Base-by-base conservation (phyloP, 2,888 invertebrate species). In the Calameuta idolon region DNA sequence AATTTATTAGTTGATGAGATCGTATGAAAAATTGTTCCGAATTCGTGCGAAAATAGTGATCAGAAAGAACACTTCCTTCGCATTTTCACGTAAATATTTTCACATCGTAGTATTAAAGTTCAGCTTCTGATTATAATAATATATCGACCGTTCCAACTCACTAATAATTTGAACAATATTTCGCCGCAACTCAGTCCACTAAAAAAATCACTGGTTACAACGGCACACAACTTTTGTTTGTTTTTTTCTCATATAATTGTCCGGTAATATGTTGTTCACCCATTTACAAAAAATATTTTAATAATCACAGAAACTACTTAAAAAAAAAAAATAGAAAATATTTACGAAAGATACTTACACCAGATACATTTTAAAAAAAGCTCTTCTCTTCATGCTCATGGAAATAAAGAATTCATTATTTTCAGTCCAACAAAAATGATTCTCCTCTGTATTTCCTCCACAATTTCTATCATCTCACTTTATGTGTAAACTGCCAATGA, bases 401-500 rank as follows among this genome's bases (percentile, higher is more conserved):
- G 23, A 55, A 55, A 55, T 55, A 55, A 55, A 55, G 23, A 55
- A 55, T 23, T 55, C 55, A 55, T 55, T 9, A 55, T 55, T 55
- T 23, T 55, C 55, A 55, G 55, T 55, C 9, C 15, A 55, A 23
- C 55, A 15, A 55, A 55, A 55, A 55, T 55, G 55, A 55, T 55
- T 55, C 55, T 55, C 9, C 23, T 2, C 23, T 55, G 55, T 23
- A 55, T 23, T 23, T 55, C 23, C 9, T 55, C 55, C 9, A 23
- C 55, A 55, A 55, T 55, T 23, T 9, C 55, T 5, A 55, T 23
- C 9, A 23, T 55, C 23, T 55, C 9, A 23, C 55, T 55, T 23
- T 23, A 9, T 30, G 82, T 80, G 79, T 84, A 87, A 89, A 88
- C 86, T 88, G 83, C 76, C 80, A 84, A 87, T 88, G 90, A 90